Evolutionary conservation across 2,113 vertebrate genomes (phyloP).

Genomic region (Rhinichthys klamathensis): DNA sequence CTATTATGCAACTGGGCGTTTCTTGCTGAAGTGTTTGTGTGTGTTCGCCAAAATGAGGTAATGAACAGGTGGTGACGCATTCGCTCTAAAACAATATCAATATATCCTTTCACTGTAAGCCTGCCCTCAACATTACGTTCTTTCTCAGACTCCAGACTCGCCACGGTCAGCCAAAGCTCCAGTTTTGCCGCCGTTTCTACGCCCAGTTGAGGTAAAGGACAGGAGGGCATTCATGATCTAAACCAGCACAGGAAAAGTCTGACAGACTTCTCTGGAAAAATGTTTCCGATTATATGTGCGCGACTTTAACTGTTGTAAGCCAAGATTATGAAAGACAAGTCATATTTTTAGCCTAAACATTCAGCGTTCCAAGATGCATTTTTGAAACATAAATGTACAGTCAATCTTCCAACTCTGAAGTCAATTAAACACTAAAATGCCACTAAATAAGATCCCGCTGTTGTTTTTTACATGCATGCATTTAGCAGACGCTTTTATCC

Average conservation of each 20-base stretch:
- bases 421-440: not conserved
- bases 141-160: conserved; percentile 19
- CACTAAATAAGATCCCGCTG: not conserved
- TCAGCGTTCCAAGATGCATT: not conserved
- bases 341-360: not conserved
- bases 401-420: not conserved
- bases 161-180: conserved; percentile 19
- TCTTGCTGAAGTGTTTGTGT: conserved; percentile 39
- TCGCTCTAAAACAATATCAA: conserved; percentile 42
- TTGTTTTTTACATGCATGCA: too few relatives aligned
- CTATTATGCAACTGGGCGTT: conserved; percentile 32
- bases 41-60: conserved; percentile 35
- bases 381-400: not conserved
- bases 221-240: conserved; percentile 38
- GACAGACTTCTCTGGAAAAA: conserved; percentile 4
- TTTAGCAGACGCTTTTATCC: too few relatives aligned
- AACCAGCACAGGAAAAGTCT: conserved; percentile 35
- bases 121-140: conserved; percentile 2
- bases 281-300: conserved; percentile 1
- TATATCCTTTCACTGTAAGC: conserved; percentile 42
- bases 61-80: conserved; percentile 32
- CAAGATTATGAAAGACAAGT: not conserved
- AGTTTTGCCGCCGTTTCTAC: conserved; percentile 22
- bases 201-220: conserved; percentile 39
- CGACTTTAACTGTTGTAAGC: not conserved